Conservation (phyloP, 1,140 invertebrate species). For the Penaeus japonicus region DNA sequence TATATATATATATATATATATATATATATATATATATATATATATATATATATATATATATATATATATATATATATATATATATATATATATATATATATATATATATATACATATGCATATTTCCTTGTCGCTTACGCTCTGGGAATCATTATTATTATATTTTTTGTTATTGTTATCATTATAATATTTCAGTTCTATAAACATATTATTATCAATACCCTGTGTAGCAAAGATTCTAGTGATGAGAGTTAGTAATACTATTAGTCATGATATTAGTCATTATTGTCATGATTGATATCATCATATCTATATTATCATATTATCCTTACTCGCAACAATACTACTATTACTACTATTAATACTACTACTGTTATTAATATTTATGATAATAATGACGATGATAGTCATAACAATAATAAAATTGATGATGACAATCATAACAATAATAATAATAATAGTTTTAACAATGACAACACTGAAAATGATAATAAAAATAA, state of each 20-base stretch:
- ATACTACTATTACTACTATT: background rate
- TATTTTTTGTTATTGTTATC: background rate
- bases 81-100: constrained; percentile 37
- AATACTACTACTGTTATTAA: background rate
- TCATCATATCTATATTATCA: background rate
- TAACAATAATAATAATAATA: too few relatives aligned
- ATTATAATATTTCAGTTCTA: too few relatives aligned
- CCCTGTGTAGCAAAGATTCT: too few relatives aligned
- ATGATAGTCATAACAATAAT: background rate
- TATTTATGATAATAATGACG: too few relatives aligned
- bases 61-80: constrained; percentile 36
- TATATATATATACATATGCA: constrained; percentile 28
- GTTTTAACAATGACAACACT: too few relatives aligned
- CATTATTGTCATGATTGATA: too few relatives aligned
- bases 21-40: constrained; percentile 28
- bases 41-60: constrained; percentile 23
- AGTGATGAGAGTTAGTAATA: too few relatives aligned
- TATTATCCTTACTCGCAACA: background rate
- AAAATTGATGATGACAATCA: too few relatives aligned
- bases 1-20: constrained; percentile 28
- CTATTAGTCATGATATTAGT: too few relatives aligned
- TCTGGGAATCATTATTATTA: background rate
- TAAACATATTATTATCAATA: too few relatives aligned
- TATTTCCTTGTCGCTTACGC: too few relatives aligned
- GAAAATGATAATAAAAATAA: too few relatives aligned